Evolutionary conservation across 2,888 invertebrate genomes (phyloP).

Genomic region (Dioctria rufipes): DNA sequence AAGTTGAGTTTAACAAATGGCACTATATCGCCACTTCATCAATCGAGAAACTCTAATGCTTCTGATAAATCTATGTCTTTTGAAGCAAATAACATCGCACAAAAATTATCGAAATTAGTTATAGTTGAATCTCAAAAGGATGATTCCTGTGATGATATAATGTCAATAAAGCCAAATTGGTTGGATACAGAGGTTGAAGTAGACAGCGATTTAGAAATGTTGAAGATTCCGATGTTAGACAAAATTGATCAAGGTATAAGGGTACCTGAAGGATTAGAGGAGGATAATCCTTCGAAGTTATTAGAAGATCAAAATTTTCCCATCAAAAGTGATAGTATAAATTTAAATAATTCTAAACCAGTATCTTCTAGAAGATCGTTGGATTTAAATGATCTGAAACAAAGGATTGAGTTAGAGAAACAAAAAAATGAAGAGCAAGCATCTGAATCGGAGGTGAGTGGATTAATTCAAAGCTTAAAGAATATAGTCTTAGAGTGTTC

Average conservation of each 20-base stretch:
- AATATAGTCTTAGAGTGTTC: conserved; percentile 49
- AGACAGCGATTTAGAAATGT: conserved; percentile 55
- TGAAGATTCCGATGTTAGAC: conserved; percentile 55
- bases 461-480: conserved; percentile 48
- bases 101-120: conserved; percentile 53
- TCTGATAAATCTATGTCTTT: background rate
- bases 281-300: background rate
- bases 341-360: background rate
- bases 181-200: conserved; percentile 56
- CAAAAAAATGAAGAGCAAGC: background rate
- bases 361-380: conserved; percentile 6
- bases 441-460: conserved; percentile 25
- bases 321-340: no score
- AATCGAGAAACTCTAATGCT: conserved; percentile 28
- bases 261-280: background rate
- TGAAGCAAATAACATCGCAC: conserved; percentile 1
- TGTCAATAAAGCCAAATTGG: conserved; percentile 56
- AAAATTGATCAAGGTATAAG: conserved; percentile 32
- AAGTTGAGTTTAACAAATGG: conserved; percentile 63
- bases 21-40: conserved; percentile 61
- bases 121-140: conserved; percentile 1
- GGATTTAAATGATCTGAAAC: conserved; percentile 51
- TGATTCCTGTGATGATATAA: conserved; percentile 57
- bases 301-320: background rate
- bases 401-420: conserved; percentile 58